Percentiles rank a stretch among this genome's conserved stretches.
Evolutionary conservation across 2,113 vertebrate species (phyloP).

Genomic region (Sminthopsis crassicaudata): DNA sequence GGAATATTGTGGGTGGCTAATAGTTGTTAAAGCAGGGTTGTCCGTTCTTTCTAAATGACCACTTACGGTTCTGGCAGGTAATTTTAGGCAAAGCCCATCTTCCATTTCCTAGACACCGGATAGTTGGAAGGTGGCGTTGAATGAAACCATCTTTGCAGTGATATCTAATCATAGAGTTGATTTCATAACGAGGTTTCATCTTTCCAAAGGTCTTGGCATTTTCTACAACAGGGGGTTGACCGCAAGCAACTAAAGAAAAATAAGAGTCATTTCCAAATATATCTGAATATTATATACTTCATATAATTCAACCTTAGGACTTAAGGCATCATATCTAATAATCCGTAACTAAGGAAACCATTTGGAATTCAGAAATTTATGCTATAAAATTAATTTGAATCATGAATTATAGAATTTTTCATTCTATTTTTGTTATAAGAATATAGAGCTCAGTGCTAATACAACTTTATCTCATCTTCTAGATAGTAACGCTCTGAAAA

Average conservation of each 20-base stretch:
- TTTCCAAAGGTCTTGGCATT: conserved; percentile 95
- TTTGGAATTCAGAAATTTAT: conserved; percentile 4
- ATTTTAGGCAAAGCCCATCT: conserved; percentile 96
- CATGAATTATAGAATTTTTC: neutral
- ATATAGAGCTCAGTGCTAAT: neutral
- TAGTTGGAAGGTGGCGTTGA: conserved; percentile 95
- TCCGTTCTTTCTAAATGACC: conserved; percentile 71
- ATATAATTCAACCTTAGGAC: neutral
- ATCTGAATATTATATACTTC: conserved; percentile 24
- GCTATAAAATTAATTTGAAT: conserved; percentile 1
- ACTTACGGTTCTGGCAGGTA: conserved; percentile 96
- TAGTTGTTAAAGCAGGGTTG: conserved; percentile 67
- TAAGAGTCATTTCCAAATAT: conserved; percentile 57
- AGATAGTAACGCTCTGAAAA: neutral
- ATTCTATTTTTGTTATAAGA: conserved; percentile 31
- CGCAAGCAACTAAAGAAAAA: conserved; percentile 91
- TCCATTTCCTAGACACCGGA: conserved; percentile 94
- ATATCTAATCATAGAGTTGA: conserved; percentile 97
- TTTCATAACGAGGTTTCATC: conserved; percentile 93
- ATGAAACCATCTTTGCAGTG: conserved; percentile 96
- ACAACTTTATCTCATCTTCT: neutral
- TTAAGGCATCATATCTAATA: neutral
- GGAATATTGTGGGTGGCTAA: conserved; percentile 70
- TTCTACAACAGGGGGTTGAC: conserved; percentile 94
- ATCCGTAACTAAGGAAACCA: conserved; percentile 28